phyloP scores from a whole-genome alignment of 2,888 invertebrate genomes.

The Drosophila monieri region DNA sequence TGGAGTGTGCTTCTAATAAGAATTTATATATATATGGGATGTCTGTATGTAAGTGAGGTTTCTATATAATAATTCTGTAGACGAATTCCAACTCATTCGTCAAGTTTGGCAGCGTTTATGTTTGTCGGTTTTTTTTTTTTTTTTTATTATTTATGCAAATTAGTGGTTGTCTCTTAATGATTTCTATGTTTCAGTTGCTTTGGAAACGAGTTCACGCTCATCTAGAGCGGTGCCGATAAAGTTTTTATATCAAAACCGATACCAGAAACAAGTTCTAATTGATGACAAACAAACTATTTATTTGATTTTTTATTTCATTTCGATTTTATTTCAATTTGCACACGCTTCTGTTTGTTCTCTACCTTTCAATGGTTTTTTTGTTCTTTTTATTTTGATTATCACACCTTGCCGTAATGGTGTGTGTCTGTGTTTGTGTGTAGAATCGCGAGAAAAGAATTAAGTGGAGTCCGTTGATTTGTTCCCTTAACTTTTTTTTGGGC shows the following conservation, averaged over 20 bases:
- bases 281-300: slow-evolving; percentile 32
- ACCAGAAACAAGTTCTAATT: slow-evolving; percentile 43
- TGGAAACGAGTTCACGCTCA: slow-evolving; percentile 64
- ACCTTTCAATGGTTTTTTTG: slow-evolving; percentile 40
- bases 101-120: slow-evolving; percentile 54
- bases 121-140: slow-evolving; percentile 71
- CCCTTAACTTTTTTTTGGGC: slow-evolving; percentile 27
- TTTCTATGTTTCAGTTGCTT: slow-evolving; percentile 34
- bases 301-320: neutral
- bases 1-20: slow-evolving; percentile 43
- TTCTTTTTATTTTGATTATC: slow-evolving; percentile 65
- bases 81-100: slow-evolving; percentile 68
- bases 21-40: slow-evolving; percentile 27
- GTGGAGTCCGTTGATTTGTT: slow-evolving; percentile 17
- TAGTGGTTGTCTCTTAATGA: slow-evolving; percentile 19
- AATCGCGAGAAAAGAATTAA: slow-evolving; percentile 42
- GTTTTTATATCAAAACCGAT: slow-evolving; percentile 22
- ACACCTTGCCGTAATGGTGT: slow-evolving; percentile 34
- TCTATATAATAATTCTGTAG: slow-evolving; percentile 46
- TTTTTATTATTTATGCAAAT: slow-evolving; percentile 74
- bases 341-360: slow-evolving; percentile 23
- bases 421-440: slow-evolving; percentile 27
- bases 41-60: neutral
- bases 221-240: slow-evolving; percentile 20
- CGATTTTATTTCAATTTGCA: slow-evolving; percentile 45